Conservation (phyloP, 2,888 invertebrate species). For the Netelia virgata region DNA sequence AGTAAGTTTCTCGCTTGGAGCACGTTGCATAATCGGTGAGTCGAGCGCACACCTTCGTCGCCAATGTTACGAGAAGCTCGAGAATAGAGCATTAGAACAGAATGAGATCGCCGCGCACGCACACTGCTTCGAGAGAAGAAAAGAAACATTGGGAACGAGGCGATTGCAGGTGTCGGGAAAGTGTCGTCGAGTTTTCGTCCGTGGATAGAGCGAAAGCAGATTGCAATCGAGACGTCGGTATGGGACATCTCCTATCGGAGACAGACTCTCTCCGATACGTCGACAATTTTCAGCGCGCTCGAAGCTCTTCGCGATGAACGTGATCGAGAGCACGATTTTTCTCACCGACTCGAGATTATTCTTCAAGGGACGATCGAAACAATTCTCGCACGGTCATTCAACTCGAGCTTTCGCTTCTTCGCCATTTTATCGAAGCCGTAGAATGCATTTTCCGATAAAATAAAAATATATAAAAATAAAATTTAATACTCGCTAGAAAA, state of each 20-base stretch:
- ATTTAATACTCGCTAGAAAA: not conserved
- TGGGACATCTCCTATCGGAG: not conserved
- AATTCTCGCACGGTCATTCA: not conserved
- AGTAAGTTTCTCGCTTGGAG: slow-evolving; percentile 21
- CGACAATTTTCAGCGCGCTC: too few species aligned
- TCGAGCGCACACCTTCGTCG: slow-evolving; percentile 29
- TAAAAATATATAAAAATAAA: not conserved
- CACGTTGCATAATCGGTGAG: slow-evolving; percentile 70
- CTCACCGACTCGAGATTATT: not conserved
- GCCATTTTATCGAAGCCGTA: not conserved
- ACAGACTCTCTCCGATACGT: not conserved
- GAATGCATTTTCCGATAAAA: not conserved
- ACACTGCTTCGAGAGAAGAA: not conserved
- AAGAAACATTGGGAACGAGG: slow-evolving; percentile 2
- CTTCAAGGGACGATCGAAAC: not conserved
- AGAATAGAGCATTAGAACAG: slow-evolving; percentile 63
- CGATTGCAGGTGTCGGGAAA: slow-evolving; percentile 34
- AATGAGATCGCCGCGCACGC: slow-evolving; percentile 31
- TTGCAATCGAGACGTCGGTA: not conserved
- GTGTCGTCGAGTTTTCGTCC: slow-evolving; percentile 3
- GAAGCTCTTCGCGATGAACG: slow-evolving; percentile 4
- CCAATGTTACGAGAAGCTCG: slow-evolving; percentile 60
- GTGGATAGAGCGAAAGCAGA: slow-evolving; percentile 31
- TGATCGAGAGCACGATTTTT: slow-evolving; percentile 46
- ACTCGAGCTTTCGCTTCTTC: not conserved